These are phyloP conservation scores for Apeltes quadracus DNA, from an alignment of 2,113 vertebrate species.

Conservation along the genomic window DNA sequence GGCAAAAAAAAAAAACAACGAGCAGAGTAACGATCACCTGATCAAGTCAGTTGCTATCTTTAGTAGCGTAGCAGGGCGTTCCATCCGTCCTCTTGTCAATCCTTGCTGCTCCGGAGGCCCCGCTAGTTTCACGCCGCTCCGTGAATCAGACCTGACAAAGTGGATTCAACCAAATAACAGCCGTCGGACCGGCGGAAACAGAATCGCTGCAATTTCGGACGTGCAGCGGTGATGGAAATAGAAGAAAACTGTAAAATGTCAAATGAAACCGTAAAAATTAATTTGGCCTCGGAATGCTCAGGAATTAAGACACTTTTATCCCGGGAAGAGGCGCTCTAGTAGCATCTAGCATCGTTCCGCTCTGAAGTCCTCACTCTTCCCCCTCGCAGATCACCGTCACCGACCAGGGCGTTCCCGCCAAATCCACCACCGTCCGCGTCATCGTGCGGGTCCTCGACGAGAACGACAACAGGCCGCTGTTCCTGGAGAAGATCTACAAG, in stretches of 20 bases:
- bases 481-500: slow-evolving; percentile 97
- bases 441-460: slow-evolving; percentile 95
- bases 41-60: background rate
- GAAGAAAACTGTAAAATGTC: no score
- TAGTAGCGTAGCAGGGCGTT: background rate
- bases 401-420: slow-evolving; percentile 87
- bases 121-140: background rate
- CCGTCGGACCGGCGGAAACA: background rate
- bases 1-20: no score
- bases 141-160: background rate
- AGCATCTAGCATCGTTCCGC: background rate
- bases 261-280: background rate
- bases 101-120: background rate
- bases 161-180: slow-evolving; percentile 1
- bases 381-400: slow-evolving; percentile 87
- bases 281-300: background rate
- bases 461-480: slow-evolving; percentile 94
- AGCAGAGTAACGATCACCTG: no score
- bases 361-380: slow-evolving; percentile 1
- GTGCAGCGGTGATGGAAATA: background rate
- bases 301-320: background rate
- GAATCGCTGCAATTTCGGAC: background rate
- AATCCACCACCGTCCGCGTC: slow-evolving; percentile 87
- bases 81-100: background rate
- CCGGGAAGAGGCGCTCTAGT: background rate